phyloP scores from a whole-genome alignment of 2,797 vertebrate genomes.

The Tapera naevia region DNA sequence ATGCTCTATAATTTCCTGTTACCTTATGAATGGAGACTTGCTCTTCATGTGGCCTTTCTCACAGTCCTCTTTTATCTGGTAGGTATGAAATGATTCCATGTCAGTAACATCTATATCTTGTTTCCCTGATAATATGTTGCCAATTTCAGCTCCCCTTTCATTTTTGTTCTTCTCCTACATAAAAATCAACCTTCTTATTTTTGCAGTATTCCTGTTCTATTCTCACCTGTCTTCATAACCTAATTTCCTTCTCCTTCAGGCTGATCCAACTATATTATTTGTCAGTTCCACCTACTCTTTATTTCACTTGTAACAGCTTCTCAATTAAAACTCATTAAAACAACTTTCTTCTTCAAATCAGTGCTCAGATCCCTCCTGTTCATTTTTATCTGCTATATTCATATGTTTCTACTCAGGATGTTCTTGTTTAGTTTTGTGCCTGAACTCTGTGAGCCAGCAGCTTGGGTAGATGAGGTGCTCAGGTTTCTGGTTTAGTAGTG shows the following conservation, averaged over 20 bases:
- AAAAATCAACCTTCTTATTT: conserved; percentile 17
- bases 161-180: conserved; percentile 44
- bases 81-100: not conserved
- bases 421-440: not conserved
- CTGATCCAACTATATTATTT: not conserved
- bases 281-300: conserved; percentile 27
- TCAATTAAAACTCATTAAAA: conserved; percentile 42
- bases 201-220: not conserved
- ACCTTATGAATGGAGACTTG: conserved; percentile 1
- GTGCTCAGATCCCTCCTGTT: not conserved
- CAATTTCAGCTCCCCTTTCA: conserved; percentile 22
- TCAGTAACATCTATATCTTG: not conserved
- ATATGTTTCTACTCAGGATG: not conserved
- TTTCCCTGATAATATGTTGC: conserved; percentile 32
- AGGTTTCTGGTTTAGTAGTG: too few species aligned
- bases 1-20: not conserved
- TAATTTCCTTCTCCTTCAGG: conserved; percentile 27
- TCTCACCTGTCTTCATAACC: not conserved
- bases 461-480: not conserved
- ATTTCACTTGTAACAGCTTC: conserved; percentile 26
- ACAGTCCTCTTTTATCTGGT: not conserved
- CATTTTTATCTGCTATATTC: not conserved
- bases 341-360: not conserved
- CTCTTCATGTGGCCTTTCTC: not conserved
- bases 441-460: not conserved